Conservation (phyloP, 2,113 vertebrate genomes). For the Campylorhamphus procurvoides region DNA sequence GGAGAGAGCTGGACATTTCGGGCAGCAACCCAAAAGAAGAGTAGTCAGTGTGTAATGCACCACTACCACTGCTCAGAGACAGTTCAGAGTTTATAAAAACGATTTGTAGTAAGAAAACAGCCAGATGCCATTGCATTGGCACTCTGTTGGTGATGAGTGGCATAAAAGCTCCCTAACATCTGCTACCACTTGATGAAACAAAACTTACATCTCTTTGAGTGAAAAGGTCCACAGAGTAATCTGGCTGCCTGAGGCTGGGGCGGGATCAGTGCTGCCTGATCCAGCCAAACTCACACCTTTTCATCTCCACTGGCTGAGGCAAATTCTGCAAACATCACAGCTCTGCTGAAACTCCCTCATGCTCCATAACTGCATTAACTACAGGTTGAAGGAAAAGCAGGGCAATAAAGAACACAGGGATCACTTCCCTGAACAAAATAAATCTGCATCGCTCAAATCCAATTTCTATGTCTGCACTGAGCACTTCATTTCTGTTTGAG, state of each 20-base stretch:
- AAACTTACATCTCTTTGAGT: conserved; percentile 41
- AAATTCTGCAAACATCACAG: neutral
- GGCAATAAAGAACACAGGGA: neutral
- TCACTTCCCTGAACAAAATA: neutral
- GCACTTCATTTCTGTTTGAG: neutral
- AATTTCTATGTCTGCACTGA: neutral
- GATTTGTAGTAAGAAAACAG: conserved; percentile 26
- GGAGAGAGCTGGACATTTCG: neutral
- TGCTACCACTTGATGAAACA: conserved; percentile 61
- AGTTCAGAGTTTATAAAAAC: neutral
- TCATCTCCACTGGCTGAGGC: neutral
- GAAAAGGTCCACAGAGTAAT: conserved; percentile 17
- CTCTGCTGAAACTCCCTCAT: neutral
- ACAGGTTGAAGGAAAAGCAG: neutral
- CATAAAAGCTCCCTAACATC: conserved; percentile 47
- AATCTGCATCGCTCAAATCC: neutral
- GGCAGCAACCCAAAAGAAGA: neutral
- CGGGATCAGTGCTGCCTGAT: neutral
- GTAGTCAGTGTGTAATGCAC: neutral
- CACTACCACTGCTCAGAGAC: neutral
- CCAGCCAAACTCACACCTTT: neutral
- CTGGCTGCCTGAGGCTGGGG: neutral
- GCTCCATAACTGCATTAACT: neutral
- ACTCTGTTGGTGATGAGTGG: neutral
- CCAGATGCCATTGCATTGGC: conserved; percentile 29